Percentiles rank a stretch among this genome's conserved stretches.
Conservation (phyloP, 2,888 invertebrate genomes). For the Hypselothyrea guttata region DNA sequence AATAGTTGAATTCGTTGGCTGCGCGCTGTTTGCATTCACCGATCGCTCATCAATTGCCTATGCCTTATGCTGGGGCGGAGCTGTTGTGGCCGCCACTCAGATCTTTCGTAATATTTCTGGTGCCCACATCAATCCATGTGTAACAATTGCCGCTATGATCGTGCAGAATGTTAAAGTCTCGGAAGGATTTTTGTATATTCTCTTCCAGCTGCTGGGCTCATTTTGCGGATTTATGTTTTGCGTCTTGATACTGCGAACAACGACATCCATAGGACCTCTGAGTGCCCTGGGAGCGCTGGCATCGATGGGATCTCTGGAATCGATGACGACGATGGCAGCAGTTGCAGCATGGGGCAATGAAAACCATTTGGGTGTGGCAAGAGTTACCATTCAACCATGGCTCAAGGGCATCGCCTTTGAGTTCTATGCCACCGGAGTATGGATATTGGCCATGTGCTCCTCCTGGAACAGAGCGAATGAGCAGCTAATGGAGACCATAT, state of each 20-base stretch:
- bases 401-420: slow-evolving; percentile 28
- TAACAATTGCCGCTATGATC: slow-evolving; percentile 42
- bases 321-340: too few species aligned
- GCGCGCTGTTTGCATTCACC: slow-evolving; percentile 11
- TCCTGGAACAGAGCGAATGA: slow-evolving; percentile 43
- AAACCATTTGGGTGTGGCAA: slow-evolving; percentile 7
- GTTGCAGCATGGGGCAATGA: too few species aligned
- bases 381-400: not conserved
- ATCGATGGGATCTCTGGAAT: too few species aligned
- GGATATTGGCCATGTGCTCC: slow-evolving; percentile 44
- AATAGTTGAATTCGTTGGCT: slow-evolving; percentile 28
- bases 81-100: slow-evolving; percentile 37
- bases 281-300: too few species aligned
- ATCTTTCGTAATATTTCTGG: slow-evolving; percentile 43
- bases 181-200: slow-evolving; percentile 31
- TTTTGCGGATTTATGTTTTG: not conserved
- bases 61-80: slow-evolving; percentile 35
- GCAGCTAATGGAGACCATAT: slow-evolving; percentile 22
- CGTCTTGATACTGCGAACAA: too few species aligned
- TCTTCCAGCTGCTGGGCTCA: slow-evolving; percentile 32
- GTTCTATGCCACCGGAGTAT: slow-evolving; percentile 32
- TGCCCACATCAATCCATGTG: slow-evolving; percentile 48
- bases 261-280: too few species aligned
- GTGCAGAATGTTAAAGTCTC: slow-evolving; percentile 1
- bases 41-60: slow-evolving; percentile 25